phyloP scores from a whole-genome alignment of 2,888 invertebrate species.

The Pimpla rufipes region DNA sequence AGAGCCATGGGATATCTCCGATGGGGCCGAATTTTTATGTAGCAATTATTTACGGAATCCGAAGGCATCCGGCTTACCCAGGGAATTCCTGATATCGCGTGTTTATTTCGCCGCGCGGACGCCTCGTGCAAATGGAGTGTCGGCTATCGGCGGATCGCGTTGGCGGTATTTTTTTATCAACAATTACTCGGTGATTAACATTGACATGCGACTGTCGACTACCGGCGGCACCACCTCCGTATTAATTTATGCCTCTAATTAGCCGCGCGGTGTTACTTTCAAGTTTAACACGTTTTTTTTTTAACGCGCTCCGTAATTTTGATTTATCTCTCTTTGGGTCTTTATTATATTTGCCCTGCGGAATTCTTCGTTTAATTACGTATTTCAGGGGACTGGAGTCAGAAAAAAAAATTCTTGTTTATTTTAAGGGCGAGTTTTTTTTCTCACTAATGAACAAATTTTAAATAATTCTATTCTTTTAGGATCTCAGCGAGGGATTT shows the following conservation, averaged over 20 bases:
- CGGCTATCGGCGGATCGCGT: constrained; percentile 6
- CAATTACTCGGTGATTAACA: constrained; percentile 2
- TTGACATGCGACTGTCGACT: background rate
- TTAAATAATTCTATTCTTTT: no score
- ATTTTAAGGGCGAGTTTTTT: no score
- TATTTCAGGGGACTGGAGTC: no score
- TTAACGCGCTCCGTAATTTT: background rate
- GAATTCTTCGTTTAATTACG: no score
- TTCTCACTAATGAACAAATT: no score
- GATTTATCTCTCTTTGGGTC: background rate
- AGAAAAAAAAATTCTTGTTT: no score
- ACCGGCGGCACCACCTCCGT: background rate
- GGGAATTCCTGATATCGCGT: constrained; percentile 13
- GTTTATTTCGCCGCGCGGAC: background rate
- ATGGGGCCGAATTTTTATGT: constrained; percentile 44
- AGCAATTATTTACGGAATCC: constrained; percentile 56
- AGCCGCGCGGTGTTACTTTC: background rate
- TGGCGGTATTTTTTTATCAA: background rate
- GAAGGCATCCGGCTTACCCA: constrained; percentile 13
- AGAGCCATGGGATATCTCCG: constrained; percentile 7
- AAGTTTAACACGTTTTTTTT: no score
- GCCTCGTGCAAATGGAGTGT: constrained; percentile 20
- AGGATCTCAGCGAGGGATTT: no score
- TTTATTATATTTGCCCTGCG: no score
- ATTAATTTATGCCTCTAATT: background rate